phyloP scores from a whole-genome alignment of 2,797 vertebrate genomes.

The Synanceia verrucosa region DNA sequence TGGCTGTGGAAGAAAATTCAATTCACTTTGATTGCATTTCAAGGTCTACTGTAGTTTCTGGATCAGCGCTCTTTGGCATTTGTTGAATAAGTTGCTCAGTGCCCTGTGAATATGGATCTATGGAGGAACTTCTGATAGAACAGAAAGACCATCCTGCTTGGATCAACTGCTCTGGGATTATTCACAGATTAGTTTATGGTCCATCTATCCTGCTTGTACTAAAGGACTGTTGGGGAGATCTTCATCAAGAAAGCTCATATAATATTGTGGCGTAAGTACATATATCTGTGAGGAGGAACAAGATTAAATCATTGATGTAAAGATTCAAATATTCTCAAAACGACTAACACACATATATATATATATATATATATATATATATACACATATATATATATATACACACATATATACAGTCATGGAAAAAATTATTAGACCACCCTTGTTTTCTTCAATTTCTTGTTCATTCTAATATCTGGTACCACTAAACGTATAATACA shows the following conservation, averaged over 20 bases:
- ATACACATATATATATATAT: no score
- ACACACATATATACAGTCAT: no score
- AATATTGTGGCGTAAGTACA: background rate
- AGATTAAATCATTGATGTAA: background rate
- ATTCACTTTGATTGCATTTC: background rate
- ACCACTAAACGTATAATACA: no score
- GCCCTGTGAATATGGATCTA: background rate
- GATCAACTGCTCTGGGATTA: background rate
- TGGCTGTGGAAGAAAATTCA: background rate
- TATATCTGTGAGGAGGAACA: background rate
- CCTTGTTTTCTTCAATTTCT: no score
- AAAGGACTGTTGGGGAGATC: background rate
- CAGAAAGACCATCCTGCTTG: background rate
- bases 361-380: no score
- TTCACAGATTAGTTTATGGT: background rate
- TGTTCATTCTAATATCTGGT: no score
- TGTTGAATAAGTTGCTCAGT: background rate
- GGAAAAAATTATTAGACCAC: no score
- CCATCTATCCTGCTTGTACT: background rate
- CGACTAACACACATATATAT: no score
- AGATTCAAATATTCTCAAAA: no score
- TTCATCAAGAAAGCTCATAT: background rate
- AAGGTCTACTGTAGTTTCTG: conserved; percentile 5
- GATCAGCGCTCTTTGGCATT: background rate
- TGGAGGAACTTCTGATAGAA: background rate